Base-by-base conservation (phyloP, 1,140 invertebrate genomes). In the Zeugodacus cucurbitae region DNA sequence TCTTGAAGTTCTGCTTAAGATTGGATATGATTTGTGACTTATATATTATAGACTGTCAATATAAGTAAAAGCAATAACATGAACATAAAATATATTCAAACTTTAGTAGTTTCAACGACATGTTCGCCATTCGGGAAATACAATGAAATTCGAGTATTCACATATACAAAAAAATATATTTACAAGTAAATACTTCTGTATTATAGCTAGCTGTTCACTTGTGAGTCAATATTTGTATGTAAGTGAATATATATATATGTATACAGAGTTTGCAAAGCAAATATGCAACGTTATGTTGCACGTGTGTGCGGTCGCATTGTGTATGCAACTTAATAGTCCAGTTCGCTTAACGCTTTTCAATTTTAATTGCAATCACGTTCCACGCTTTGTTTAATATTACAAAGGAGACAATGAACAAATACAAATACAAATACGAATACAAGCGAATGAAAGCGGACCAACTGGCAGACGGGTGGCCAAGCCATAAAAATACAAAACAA, bases 291-390 rank as follows among this genome's bases (percentile, higher is more conserved):
- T 2, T 14, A 32, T 67, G 62, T 54, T 67, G 26, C 34, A 74
- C 41, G 32, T 74, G 14, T 14, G 17, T 17, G 34, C 70, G n/a
- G n/a, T n/a, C 5, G 41, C 74, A 82, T 82, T 82, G 74, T 82
- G 41, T 82, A 82, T 82, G 74, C 41, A 82, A 82, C 41, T 82
- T 82, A 82, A 82, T 82, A 82, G 74, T 82, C 74, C 74, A 82
- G 74, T 82, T 82, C 74, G 74, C 74, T 82, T 82, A 82, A 82
- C 74, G 74, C 74, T 82, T 82, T 82, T 82, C 74, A 82, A 82
- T 82, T 82, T 82, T 82, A 82, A 82, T 82, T 82, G 74, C 74
- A 82, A 82, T 82, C 74, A 82, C 74, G 74, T 82, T 26, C 41
- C 41, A 82, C 74, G 74, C 74, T 82, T 82, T 82, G 74, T 82